These are phyloP conservation scores for Tragelaphus imberbis DNA, from an alignment of 2,113 vertebrate species.

Conservation along the genomic window DNA sequence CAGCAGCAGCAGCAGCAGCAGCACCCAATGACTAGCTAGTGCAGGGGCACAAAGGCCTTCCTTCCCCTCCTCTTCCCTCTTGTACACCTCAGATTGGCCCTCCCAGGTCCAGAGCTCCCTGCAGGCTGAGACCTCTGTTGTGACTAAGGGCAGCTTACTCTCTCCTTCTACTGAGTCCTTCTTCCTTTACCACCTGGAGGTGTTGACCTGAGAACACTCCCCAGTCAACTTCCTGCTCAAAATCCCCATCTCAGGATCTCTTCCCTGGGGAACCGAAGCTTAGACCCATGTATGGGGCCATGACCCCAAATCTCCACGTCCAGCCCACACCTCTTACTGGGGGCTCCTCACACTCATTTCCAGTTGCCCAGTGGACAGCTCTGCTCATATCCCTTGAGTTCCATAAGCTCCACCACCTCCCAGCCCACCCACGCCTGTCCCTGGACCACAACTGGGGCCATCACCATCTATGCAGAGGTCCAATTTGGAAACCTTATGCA, in stretches of 20 bases:
- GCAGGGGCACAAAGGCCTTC: neutral
- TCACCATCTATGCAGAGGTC: neutral
- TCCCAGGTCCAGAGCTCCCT: neutral
- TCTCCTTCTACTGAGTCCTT: neutral
- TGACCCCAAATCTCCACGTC: neutral
- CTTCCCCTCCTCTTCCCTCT: neutral
- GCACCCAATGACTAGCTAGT: neutral
- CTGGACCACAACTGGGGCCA: neutral
- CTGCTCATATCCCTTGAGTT: neutral
- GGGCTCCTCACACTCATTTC: neutral
- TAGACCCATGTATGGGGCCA: neutral
- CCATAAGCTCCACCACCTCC: neutral
- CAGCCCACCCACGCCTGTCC: neutral
- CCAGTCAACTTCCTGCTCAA: neutral
- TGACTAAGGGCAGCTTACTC: neutral
- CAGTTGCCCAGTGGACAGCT: neutral
- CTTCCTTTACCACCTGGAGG: neutral
- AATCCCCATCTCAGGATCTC: neutral
- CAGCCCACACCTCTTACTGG: neutral
- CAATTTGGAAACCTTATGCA: neutral
- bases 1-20: no score
- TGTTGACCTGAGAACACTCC: neutral
- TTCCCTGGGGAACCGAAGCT: neutral
- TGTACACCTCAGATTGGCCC: fast-evolving
- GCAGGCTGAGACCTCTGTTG: neutral